Evolutionary conservation across 2,113 vertebrate genomes (phyloP).

Genomic region (Pelodiscus sinensis): DNA sequence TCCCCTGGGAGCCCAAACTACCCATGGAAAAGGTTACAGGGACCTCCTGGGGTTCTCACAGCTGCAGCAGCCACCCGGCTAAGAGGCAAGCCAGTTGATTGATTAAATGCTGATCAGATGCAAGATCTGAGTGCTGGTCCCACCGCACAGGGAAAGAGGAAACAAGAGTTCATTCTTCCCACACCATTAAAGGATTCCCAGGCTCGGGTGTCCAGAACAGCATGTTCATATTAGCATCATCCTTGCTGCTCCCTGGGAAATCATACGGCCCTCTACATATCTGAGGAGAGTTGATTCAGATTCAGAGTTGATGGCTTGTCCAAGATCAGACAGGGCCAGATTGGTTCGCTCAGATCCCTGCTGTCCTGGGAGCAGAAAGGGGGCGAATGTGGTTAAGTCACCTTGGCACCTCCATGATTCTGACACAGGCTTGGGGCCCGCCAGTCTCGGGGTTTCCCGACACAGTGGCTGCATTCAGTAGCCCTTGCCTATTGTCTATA

Average conservation of each 20-base stretch:
- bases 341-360: not conserved
- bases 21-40: not conserved
- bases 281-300: not conserved
- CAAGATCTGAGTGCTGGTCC: accelerated
- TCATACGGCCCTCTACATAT: not conserved
- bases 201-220: not conserved
- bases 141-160: not conserved
- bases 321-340: too few relatives aligned
- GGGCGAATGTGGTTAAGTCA: not conserved
- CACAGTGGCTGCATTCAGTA: not conserved
- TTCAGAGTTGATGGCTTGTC: too few relatives aligned
- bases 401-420: not conserved
- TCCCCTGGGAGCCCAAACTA: not conserved
- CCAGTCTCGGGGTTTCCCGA: not conserved
- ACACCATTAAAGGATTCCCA: not conserved
- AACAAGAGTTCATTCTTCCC: not conserved
- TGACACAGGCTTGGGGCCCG: not conserved
- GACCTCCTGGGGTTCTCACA: not conserved
- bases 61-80: not conserved
- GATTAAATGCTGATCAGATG: not conserved
- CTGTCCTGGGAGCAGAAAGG: not conserved
- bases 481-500: not conserved
- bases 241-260: not conserved
- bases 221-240: not conserved
- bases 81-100: too few relatives aligned